These are phyloP conservation scores for Tetranychus truncatus DNA, from an alignment of 2,888 invertebrate genomes.

Conservation along the genomic window DNA sequence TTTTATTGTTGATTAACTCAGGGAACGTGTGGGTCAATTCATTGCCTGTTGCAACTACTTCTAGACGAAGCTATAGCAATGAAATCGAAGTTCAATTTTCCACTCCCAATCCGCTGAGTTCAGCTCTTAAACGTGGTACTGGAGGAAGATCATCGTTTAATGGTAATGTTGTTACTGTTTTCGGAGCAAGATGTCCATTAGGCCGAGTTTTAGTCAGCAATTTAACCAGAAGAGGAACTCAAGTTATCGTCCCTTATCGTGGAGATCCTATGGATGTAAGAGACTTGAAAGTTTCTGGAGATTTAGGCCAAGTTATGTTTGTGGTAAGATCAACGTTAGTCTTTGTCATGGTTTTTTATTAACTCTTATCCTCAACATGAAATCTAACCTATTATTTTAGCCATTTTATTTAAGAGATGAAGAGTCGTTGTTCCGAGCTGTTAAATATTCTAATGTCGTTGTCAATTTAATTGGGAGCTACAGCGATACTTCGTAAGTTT, in stretches of 20 bases:
- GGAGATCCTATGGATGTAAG: slow-evolving; percentile 60
- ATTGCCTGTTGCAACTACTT: not conserved
- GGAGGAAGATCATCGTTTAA: slow-evolving; percentile 83
- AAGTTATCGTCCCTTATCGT: slow-evolving; percentile 81
- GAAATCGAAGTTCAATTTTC: not conserved
- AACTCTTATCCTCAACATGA: not conserved
- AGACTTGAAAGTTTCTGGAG: slow-evolving; percentile 65
- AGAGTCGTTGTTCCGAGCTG: slow-evolving; percentile 54
- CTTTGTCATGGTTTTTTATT: not conserved
- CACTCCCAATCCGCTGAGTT: not conserved
- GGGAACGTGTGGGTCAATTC: not conserved
- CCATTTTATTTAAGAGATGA: slow-evolving; percentile 69
- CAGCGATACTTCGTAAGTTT: slow-evolving; percentile 51
- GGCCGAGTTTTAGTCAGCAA: slow-evolving; percentile 72
- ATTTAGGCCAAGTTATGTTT: slow-evolving; percentile 84
- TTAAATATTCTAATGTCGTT: slow-evolving; percentile 90
- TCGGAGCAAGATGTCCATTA: slow-evolving; percentile 74
- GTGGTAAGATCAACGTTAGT: slow-evolving; percentile 30
- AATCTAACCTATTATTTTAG: slow-evolving; percentile 34
- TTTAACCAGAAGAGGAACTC: slow-evolving; percentile 39
- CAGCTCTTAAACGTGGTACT: slow-evolving; percentile 30
- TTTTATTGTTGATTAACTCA: not conserved
- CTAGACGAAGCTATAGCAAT: not conserved
- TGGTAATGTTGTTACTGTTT: slow-evolving; percentile 93
- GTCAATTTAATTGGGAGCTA: slow-evolving; percentile 81